Base-by-base conservation (phyloP, 2,797 vertebrate genomes). In the Tenualosa ilisha region DNA sequence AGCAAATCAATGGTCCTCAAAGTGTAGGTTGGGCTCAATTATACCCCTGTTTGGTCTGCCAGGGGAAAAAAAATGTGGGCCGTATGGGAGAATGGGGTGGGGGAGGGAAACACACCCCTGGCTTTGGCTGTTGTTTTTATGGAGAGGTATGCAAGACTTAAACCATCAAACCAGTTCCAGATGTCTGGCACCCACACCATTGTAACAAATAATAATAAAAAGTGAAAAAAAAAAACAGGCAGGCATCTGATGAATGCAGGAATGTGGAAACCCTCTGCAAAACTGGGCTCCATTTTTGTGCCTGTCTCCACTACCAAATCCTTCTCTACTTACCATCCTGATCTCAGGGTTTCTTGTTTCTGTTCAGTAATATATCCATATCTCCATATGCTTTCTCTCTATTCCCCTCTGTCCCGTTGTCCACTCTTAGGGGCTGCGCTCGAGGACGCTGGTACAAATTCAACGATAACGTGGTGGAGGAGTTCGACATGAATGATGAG, bases 401-500 rank as follows among this genome's bases (percentile, higher is more conserved):
- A 85, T 22, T 53, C 86, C 12, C 26, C 31, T 15, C 31, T 5
- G 2, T 37, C 8, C 65, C 22, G 1, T 3, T 20, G 31, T 40
- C 68, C 6, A 17, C 68, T 46, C 20, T 51, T 72, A 99, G 97
- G 85, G 97, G 97, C 0, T 96, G 95, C 85, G 96, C 97, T 37
- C 97, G 97, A 89, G 97, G 97, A 82, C 97, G 97, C 51, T 99
- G 98, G 98, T 99, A 98, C 91, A 99, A 99, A 91, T 99, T 99
- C 92, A 99, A 99, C 22, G 98, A 99, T 92, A 99, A 98, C 0
- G 93, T 99, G 84, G 98, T 99, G 75, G 98, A 99, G 93, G 98
- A 99, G 94, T 99, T 99, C 84, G 97, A 99, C 75, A 96, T 99
- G 92, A 99, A 97, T 8, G 98, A 99, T 86, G 98, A 99, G 92